Evolutionary conservation across 1,140 invertebrate genomes (phyloP).

Genomic region (Drosophila truncata): DNA sequence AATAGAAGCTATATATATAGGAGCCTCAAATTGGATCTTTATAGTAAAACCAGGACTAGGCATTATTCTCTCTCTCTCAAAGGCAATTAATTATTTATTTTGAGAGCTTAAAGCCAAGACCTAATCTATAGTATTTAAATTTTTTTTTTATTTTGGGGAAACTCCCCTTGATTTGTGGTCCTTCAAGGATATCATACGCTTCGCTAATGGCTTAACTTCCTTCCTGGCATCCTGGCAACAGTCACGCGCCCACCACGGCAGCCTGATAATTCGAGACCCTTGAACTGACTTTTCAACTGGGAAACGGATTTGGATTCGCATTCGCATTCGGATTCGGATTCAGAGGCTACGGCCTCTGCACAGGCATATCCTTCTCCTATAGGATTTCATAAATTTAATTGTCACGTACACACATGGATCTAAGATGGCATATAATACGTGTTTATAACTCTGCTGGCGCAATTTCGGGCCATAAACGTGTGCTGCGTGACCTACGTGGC

Average conservation of each 20-base stretch:
- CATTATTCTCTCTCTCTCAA: not conserved
- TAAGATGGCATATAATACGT: slow-evolving; percentile 62
- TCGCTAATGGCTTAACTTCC: slow-evolving; percentile 63
- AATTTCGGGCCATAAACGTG: slow-evolving; percentile 64
- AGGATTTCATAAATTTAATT: slow-evolving; percentile 81
- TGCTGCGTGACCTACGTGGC: slow-evolving; percentile 48
- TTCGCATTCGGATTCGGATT: slow-evolving; percentile 14
- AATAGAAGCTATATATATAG: slow-evolving; percentile 18
- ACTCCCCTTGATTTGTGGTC: not conserved
- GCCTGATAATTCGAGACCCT: slow-evolving; percentile 27
- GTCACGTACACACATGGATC: slow-evolving; percentile 65
- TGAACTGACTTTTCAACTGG: slow-evolving; percentile 57
- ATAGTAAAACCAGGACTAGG: not conserved
- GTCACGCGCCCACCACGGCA: slow-evolving; percentile 58
- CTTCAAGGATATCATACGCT: slow-evolving; percentile 1
- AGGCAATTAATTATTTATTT: slow-evolving; percentile 11
- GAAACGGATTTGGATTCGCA: slow-evolving; percentile 14
- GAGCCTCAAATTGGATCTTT: slow-evolving; percentile 9
- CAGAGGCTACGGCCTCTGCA: slow-evolving; percentile 13
- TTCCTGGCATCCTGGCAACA: slow-evolving; percentile 42
- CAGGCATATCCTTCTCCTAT: slow-evolving; percentile 30
- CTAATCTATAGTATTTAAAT: not conserved
- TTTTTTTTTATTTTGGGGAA: not conserved
- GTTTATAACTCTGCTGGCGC: slow-evolving; percentile 68
- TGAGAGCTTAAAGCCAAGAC: not conserved